Base-by-base conservation (phyloP, 2,113 vertebrate species). In the Dromas ardeola region DNA sequence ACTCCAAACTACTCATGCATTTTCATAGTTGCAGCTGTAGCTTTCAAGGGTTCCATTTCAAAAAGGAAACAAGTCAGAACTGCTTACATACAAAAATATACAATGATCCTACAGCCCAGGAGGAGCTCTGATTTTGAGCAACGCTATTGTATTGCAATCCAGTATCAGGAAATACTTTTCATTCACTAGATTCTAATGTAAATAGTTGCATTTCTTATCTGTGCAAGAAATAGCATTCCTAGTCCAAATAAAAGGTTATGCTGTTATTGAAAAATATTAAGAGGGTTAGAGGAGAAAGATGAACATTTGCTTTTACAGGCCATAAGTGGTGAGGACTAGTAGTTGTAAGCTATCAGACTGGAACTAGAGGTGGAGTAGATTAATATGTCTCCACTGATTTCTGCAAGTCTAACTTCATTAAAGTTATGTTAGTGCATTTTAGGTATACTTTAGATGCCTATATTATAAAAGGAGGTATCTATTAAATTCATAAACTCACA, bases 11-110 rank as follows among this genome's bases (percentile, higher is more conserved):
- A 86, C 88, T 96, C 88, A 97, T 97, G 77, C 91, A 97, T 97
- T 97, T 97, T 96, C 95, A 96, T 96, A 92, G 84, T 92, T 86
- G 93, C 95, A 97, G 90, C 90, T 96, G 94, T 93, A 93, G 77
- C 90, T 97, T 97, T 97, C 89, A 96, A 89, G 90, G 40, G 86
- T 79, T 94, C 63, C 32, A 36, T 78, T 94, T 81, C 79, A 62
- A 96, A 96, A 92, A 32, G 21, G 50, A 95, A 96, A 66, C 52
- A 88, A 91, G 81, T 49, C 59, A 94, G 30, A 97, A 38, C 25
- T 74, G 15, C 84, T 74, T 92, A 69, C 30, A 79, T 22, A 94
- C 49, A 94, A 95, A 97, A 95, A 85, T 56, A 47, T 65, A 20
- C 58, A 47, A 67, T 13, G 32, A 72, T 43, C 22, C 40, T 72